These are phyloP conservation scores for Drosophila nannoptera DNA, from an alignment of 1,140 invertebrate genomes.

Conservation along the genomic window DNA sequence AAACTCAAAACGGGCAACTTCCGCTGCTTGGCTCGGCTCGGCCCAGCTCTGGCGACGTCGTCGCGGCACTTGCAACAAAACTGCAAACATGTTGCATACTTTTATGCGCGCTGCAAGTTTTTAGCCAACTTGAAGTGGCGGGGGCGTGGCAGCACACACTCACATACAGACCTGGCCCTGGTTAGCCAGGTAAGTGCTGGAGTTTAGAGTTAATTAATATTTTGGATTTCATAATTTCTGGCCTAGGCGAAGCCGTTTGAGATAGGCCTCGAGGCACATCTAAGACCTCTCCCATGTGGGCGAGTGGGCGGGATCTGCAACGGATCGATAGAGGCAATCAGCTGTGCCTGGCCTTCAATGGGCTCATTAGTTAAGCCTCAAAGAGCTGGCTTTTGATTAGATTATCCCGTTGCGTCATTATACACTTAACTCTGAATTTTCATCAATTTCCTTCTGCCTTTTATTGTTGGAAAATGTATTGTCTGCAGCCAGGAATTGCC, in stretches of 20 bases:
- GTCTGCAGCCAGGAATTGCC: conserved; percentile 11
- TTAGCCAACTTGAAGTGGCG: conserved; percentile 36
- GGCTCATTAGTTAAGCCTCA: neutral
- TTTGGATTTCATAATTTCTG: neutral
- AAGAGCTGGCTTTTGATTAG: neutral
- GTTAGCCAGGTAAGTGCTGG: neutral
- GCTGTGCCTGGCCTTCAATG: too few species aligned
- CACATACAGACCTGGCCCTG: neutral
- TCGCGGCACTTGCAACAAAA: conserved; percentile 65
- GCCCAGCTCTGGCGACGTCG: conserved; percentile 29
- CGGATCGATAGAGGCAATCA: too few species aligned
- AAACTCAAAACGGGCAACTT: conserved; percentile 61
- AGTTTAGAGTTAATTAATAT: neutral
- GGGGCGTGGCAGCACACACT: conserved; percentile 12
- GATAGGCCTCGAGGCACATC: too few species aligned
- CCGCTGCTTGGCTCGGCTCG: too few species aligned
- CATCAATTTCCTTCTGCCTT: conserved; percentile 4
- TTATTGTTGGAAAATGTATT: conserved; percentile 21
- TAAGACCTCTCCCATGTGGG: too few species aligned
- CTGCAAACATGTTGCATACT: conserved; percentile 68
- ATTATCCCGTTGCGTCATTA: neutral
- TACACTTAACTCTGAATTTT: neutral
- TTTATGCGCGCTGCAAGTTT: conserved; percentile 57
- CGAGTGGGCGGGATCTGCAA: too few species aligned
- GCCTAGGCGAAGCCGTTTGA: too few species aligned